Conservation (phyloP, 2,888 invertebrate genomes). For the Chrysodeixis includens region DNA sequence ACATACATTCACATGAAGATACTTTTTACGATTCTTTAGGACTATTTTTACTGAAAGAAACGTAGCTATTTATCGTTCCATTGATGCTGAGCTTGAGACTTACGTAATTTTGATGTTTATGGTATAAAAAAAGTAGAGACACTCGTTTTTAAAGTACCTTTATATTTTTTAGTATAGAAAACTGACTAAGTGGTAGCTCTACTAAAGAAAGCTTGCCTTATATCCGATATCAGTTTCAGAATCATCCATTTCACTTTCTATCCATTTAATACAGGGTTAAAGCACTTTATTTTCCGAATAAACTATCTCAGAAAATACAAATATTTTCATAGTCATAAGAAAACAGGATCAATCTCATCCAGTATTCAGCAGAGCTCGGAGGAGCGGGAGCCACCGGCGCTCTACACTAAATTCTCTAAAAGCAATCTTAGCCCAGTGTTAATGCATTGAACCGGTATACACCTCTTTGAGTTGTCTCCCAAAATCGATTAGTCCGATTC, state of each 20-base stretch:
- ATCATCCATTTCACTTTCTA: too few relatives aligned
- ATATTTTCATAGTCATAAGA: slow-evolving; percentile 47
- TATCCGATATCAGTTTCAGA: too few relatives aligned
- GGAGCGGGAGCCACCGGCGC: slow-evolving; percentile 27
- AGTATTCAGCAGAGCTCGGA: slow-evolving; percentile 41
- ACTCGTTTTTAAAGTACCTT: background rate
- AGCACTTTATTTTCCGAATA: slow-evolving; percentile 31
- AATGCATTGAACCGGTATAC: slow-evolving; percentile 53
- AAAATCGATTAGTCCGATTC: slow-evolving; percentile 57
- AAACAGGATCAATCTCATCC: slow-evolving; percentile 42
- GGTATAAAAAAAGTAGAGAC: background rate
- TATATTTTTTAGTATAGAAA: too few relatives aligned
- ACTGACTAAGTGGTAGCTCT: too few relatives aligned
- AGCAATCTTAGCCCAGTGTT: slow-evolving; percentile 57
- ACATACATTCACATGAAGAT: slow-evolving; percentile 22
- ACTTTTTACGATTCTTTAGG: slow-evolving; percentile 24
- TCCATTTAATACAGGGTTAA: background rate
- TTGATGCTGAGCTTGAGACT: slow-evolving; percentile 9
- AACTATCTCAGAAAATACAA: slow-evolving; percentile 34
- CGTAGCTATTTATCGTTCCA: background rate
- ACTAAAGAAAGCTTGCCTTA: too few relatives aligned
- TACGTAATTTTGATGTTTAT: background rate
- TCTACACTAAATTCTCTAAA: slow-evolving; percentile 53
- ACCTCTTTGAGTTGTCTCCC: slow-evolving; percentile 47
- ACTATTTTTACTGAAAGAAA: slow-evolving; percentile 16